A percentile compares a stretch with the other conserved stretches of the same genome.
These are phyloP conservation scores for Eumaeus atala DNA, from an alignment of 1,140 invertebrate genomes.

Conservation along the genomic window DNA sequence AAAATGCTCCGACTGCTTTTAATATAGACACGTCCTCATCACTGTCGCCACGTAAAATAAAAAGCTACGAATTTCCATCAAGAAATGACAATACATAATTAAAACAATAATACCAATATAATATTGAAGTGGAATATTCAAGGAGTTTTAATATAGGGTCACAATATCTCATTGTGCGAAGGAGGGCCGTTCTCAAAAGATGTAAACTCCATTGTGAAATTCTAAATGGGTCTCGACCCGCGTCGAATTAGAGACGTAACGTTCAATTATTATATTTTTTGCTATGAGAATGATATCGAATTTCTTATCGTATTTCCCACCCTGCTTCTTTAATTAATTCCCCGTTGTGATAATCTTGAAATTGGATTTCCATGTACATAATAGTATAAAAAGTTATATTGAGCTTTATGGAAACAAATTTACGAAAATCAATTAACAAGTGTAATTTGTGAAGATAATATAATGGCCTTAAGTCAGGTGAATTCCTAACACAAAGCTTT, in stretches of 20 bases:
- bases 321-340: constrained; percentile 5
- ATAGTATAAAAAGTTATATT: no score
- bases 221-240: constrained; percentile 2
- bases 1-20: no score
- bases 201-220: constrained; percentile 5
- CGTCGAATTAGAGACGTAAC: constrained; percentile 1
- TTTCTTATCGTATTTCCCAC: background rate
- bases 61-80: no score
- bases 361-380: background rate
- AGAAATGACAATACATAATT: no score
- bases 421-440: no score
- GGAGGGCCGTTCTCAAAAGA: constrained; percentile 5
- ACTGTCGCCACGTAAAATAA: no score
- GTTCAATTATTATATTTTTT: background rate
- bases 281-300: background rate
- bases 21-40: no score
- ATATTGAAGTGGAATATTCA: constrained; percentile 5
- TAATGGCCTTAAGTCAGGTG: no score
- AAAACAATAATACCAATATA: constrained; percentile 4
- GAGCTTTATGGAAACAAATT: no score
- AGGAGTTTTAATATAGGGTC: constrained; percentile 4
- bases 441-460: no score
- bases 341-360: background rate
- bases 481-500: no score
- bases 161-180: constrained; percentile 2